A percentile compares a stretch with the other conserved stretches of the same genome.
These are phyloP conservation scores for Loris lydekkerianus DNA, from an alignment of 2,797 vertebrate species.

Conservation along the genomic window DNA sequence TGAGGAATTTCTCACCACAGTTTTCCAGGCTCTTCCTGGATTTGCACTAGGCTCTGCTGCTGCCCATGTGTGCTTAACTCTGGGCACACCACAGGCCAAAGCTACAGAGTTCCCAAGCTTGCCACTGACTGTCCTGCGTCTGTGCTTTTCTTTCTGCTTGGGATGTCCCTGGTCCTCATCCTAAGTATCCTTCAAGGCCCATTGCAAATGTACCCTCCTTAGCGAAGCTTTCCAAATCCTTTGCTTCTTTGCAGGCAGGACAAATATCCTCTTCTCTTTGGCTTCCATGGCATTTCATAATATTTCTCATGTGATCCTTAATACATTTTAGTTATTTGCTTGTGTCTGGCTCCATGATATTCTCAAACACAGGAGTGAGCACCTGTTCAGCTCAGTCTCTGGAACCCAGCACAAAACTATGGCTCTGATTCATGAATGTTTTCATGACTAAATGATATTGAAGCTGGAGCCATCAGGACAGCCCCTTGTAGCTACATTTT, in stretches of 20 bases:
- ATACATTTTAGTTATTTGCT: background rate
- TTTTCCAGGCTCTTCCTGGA: background rate
- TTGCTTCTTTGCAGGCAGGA: background rate
- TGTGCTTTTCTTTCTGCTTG: background rate
- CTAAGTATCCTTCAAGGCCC: background rate
- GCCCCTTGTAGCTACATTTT: background rate
- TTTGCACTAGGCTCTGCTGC: background rate
- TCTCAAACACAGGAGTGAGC: background rate
- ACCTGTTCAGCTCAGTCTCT: background rate
- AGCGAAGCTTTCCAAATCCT: background rate
- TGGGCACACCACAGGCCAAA: background rate
- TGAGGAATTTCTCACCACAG: background rate
- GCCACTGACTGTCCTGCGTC: background rate
- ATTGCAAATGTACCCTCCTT: background rate
- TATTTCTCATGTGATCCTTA: background rate
- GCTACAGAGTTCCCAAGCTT: background rate
- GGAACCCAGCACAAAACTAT: too few relatives aligned
- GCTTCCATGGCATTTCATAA: background rate
- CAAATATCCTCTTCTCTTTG: background rate
- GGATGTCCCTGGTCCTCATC: background rate
- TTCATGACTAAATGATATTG: background rate
- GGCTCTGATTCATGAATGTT: background rate
- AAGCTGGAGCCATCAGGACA: background rate
- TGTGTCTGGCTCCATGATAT: background rate
- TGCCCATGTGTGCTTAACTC: rapidly evolving